Evolutionary conservation across 1,140 invertebrate genomes (phyloP), one percentile per base, ranked within the genome.

Genomic region (Drosophila carrolli): DNA sequence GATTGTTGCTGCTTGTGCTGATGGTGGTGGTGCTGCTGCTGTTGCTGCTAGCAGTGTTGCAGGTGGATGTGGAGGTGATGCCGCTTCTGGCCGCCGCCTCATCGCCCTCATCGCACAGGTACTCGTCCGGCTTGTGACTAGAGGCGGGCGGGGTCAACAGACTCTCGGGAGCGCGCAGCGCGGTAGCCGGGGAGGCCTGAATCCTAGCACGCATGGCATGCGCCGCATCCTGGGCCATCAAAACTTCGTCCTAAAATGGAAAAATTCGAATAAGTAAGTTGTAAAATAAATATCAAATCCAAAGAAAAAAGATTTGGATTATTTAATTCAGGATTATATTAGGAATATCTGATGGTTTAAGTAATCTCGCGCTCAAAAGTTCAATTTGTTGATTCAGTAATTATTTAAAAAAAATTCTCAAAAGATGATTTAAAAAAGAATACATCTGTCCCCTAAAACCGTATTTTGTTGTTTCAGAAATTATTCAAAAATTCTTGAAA

Each of bases 101-200:
- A 29, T 88, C 83, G 19, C 75, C 83, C 54, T 88, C 84, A 66
- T 83, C 75, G 57, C 71, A 67, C 50, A 83, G 67, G 56, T 75
- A 81, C 27, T 86, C 81, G 47, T 88, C 83, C 6, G 89, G 86
- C 68, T 94, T 94, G 81, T 94, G 94, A 91, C 93, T 94, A 80
- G 94, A 94, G 35, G 94, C 93, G 0, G 94, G 94, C 29, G 94
- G 94, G 27, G 94, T 94, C 53, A 94, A 78, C 37, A 94, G 90
- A 37, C 93, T 93, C 46, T 90, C 90, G 5, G 91, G 91, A 60
- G 88, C 91, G 46, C 78, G 76, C 51, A 91, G 71, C 35, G 80
- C 85, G 10, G 75, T 89, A 44, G 91, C 92, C 27, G 92, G 92
- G 23, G 92, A 92, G n/a, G 90, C 83, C 58, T 89, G 83, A 37